phyloP scores from a whole-genome alignment of 2,888 invertebrate species.

The Trichogramma dendrolimi region DNA sequence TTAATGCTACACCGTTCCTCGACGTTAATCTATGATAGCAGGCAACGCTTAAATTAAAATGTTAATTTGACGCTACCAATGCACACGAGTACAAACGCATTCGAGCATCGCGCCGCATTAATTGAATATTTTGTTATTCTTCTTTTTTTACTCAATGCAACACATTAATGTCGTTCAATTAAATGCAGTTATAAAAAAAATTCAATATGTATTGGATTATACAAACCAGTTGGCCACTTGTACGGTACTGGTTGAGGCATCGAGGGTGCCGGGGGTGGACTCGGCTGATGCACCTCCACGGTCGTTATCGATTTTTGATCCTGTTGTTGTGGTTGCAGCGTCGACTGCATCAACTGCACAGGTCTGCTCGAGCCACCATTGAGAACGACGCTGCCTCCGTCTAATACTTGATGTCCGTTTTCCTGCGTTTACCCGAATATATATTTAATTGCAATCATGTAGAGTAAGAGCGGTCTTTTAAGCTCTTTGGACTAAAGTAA shows the following conservation, averaged over 20 bases:
- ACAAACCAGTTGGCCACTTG: slow-evolving; percentile 47
- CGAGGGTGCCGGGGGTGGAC: slow-evolving; percentile 47
- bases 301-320: slow-evolving; percentile 63
- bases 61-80: too few species aligned
- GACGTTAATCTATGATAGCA: too few species aligned
- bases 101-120: too few species aligned
- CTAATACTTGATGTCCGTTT: slow-evolving; percentile 38
- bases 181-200: too few species aligned
- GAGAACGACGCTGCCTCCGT: slow-evolving; percentile 19
- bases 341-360: slow-evolving; percentile 4
- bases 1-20: too few species aligned
- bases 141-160: too few species aligned
- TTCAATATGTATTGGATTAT: neutral
- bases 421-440: slow-evolving; percentile 33
- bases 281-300: slow-evolving; percentile 68
- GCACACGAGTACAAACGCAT: too few species aligned
- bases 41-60: too few species aligned
- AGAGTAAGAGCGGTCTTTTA: neutral
- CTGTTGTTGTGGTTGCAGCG: slow-evolving; percentile 44
- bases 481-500: too few species aligned
- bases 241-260: slow-evolving; percentile 46
- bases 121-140: too few species aligned
- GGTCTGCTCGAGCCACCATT: neutral
- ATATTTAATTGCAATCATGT: neutral
- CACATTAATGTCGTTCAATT: too few species aligned